Percentiles rank a stretch among this genome's conserved stretches.
Conservation (phyloP, 2,797 vertebrate genomes). For the Sternotherus odoratus region DNA sequence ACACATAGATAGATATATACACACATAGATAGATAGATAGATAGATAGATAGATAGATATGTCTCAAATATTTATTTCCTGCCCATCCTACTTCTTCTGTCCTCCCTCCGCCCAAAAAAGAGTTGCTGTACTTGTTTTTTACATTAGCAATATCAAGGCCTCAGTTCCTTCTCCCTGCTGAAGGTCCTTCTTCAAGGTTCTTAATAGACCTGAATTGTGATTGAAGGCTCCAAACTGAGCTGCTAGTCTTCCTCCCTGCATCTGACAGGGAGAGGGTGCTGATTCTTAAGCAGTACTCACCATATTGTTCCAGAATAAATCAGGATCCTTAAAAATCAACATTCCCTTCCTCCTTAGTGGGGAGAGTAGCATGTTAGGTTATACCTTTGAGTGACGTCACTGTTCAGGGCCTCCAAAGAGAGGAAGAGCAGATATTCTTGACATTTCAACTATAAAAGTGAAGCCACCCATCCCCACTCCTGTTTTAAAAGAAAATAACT, state of each 20-base stretch:
- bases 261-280: neutral
- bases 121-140: rapidly evolving
- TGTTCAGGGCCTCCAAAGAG: neutral
- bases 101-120: neutral
- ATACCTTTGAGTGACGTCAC: neutral
- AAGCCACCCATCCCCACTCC: neutral
- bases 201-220: neutral
- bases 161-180: neutral
- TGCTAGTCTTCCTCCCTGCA: neutral
- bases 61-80: neutral
- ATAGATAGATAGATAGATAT: neutral
- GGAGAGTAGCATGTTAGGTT: neutral
- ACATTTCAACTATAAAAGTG: neutral
- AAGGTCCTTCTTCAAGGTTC: neutral
- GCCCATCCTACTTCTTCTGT: neutral
- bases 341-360: neutral
- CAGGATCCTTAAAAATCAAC: neutral
- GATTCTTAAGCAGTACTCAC: neutral
- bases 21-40: too few species aligned
- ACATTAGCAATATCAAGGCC: neutral
- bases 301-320: neutral
- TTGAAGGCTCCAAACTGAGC: neutral
- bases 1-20: too few species aligned
- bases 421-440: neutral
- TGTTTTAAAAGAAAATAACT: neutral